Percentiles rank a stretch among this genome's conserved stretches.
Conservation (phyloP, 2,113 vertebrate genomes). For the Accipiter cooperii region DNA sequence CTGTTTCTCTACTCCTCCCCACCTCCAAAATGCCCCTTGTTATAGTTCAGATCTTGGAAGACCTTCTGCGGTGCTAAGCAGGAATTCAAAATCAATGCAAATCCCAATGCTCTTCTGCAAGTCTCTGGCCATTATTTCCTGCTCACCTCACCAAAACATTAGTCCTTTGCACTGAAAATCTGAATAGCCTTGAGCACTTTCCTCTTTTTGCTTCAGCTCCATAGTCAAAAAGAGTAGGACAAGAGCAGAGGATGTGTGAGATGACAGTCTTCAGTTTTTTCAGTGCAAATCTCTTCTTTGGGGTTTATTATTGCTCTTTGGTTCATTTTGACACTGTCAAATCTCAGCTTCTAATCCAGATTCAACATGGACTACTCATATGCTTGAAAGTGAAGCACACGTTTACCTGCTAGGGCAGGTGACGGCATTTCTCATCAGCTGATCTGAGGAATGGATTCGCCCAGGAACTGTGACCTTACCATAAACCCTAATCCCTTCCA, state of each 20-base stretch:
- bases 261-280: neutral
- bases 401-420: neutral
- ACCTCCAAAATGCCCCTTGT: neutral
- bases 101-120: neutral
- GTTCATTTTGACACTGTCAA: neutral
- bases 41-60: neutral
- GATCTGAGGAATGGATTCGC: neutral
- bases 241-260: neutral
- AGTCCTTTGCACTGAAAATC: neutral
- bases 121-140: neutral
- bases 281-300: neutral
- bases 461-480: neutral
- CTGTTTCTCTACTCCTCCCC: neutral
- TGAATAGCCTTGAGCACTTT: neutral
- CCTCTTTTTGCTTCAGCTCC: neutral
- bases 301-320: neutral
- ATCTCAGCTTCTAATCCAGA: neutral
- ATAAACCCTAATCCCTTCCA: neutral
- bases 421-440: neutral
- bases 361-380: neutral
- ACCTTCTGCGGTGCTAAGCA: neutral
- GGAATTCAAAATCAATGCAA: neutral
- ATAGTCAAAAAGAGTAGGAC: neutral
- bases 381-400: neutral
- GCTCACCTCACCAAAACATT: neutral